Evolutionary conservation across 2,797 vertebrate species (phyloP).

Genomic region (Cheirogaleus major): DNA sequence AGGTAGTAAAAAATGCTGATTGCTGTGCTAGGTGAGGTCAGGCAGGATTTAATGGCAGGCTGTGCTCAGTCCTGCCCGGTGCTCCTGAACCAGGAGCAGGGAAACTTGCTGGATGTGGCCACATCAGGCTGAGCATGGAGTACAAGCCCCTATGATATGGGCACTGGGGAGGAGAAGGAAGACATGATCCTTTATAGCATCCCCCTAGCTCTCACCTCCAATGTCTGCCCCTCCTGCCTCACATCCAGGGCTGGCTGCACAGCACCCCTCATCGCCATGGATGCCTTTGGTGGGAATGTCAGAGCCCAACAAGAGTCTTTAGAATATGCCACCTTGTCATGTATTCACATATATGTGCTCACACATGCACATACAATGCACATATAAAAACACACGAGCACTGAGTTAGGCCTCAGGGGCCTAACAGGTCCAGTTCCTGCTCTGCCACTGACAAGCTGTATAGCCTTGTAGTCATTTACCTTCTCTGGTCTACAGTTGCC

Average conservation of each 20-base stretch:
- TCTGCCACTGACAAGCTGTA: neutral
- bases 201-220: neutral
- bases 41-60: neutral
- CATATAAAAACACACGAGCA: neutral
- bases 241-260: neutral
- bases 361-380: neutral
- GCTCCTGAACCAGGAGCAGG: neutral
- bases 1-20: neutral
- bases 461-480: neutral
- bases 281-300: neutral
- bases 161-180: neutral
- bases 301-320: neutral
- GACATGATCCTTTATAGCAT: neutral
- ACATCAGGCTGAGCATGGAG: too few relatives aligned
- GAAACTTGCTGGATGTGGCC: neutral
- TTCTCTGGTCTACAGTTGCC: neutral
- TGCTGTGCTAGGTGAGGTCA: neutral
- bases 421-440: neutral
- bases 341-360: neutral
- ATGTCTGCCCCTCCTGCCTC: neutral
- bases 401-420: neutral
- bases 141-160: accelerated
- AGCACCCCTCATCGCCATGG: neutral
- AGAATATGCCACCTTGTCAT: neutral
- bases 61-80: neutral